Conservation (phyloP, 2,888 invertebrate genomes). For the Diadromus collaris region DNA sequence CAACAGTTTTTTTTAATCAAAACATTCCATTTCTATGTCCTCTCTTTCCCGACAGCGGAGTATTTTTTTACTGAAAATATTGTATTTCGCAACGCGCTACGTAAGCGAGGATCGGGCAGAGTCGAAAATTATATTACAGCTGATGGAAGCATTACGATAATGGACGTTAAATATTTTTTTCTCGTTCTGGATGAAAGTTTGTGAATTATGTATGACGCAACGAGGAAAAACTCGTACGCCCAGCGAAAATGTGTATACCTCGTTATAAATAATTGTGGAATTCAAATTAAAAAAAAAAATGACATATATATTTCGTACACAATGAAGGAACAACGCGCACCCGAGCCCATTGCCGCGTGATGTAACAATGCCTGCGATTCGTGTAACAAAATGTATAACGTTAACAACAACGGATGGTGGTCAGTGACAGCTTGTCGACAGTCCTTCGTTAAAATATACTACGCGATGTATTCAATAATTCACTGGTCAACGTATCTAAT, state of each 20-base stretch:
- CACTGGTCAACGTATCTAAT: background rate
- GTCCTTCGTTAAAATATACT: background rate
- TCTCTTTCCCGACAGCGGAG: no score
- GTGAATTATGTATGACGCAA: background rate
- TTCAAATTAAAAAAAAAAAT: background rate
- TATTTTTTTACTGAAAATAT: background rate
- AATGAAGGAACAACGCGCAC: slow-evolving; percentile 6
- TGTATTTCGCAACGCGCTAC: background rate
- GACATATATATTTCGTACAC: slow-evolving; percentile 22
- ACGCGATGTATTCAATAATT: background rate
- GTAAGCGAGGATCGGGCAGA: background rate
- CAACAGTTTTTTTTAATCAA: no score
- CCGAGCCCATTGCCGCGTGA: background rate
- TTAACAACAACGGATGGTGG: slow-evolving; percentile 1
- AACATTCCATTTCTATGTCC: no score
- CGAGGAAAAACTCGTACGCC: background rate
- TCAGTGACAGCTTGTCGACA: slow-evolving; percentile 12
- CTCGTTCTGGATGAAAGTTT: background rate
- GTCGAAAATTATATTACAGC: background rate
- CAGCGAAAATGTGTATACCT: slow-evolving; percentile 27
- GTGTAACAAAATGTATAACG: background rate
- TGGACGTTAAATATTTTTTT: slow-evolving; percentile 5
- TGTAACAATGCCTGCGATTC: background rate
- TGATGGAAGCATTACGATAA: slow-evolving; percentile 9
- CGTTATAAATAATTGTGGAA: slow-evolving; percentile 51